Evolutionary conservation across 2,888 invertebrate genomes (phyloP).

Genomic region (Harpagoxenus sublaevis): DNA sequence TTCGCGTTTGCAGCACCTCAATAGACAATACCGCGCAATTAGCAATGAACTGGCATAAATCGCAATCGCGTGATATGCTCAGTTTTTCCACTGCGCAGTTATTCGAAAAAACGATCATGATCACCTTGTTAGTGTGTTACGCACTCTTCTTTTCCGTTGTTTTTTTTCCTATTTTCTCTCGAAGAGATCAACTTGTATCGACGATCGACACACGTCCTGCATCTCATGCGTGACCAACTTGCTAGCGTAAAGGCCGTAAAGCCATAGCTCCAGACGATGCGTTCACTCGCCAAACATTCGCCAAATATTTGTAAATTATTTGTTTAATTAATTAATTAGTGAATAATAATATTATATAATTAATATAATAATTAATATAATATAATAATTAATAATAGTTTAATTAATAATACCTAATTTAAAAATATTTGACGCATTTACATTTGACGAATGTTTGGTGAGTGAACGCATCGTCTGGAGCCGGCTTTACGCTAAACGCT

Average conservation of each 20-base stretch:
- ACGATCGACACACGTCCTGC: constrained; percentile 10
- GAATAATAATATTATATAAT: no score
- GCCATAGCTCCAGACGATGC: no score
- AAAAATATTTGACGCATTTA: no score
- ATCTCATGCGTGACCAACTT: constrained; percentile 19
- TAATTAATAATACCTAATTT: no score
- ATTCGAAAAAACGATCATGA: constrained; percentile 8
- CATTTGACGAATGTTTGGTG: no score
- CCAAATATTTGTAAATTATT: no score
- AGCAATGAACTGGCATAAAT: neutral
- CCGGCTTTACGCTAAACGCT: constrained; percentile 43
- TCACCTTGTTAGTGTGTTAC: neutral
- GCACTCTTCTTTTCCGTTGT: no score
- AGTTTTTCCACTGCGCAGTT: neutral
- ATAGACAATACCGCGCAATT: neutral
- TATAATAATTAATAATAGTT: no score
- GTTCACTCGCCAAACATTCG: no score
- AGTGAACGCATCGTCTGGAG: no score
- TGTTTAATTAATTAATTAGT: no score
- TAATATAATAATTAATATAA: no score
- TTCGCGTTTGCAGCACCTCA: neutral
- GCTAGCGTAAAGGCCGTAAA: neutral
- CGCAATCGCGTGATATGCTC: neutral
- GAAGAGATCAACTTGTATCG: neutral
- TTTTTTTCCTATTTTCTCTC: neutral